A percentile compares a stretch with the other conserved stretches of the same genome.
phyloP scores from a whole-genome alignment of 2,888 invertebrate genomes.

The Drosophila neutralis region DNA sequence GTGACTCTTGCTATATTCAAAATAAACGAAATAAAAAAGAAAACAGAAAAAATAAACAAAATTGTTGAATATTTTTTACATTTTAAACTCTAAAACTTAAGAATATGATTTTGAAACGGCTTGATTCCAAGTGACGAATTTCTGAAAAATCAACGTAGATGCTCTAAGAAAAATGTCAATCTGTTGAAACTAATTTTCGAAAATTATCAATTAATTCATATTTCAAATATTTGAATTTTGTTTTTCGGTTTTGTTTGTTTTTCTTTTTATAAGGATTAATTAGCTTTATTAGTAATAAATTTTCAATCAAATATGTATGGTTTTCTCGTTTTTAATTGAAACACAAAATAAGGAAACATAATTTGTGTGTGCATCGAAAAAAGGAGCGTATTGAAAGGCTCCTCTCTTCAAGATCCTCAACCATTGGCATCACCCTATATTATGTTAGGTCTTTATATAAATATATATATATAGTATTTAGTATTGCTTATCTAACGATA shows the following conservation, averaged over 20 bases:
- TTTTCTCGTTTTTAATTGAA: slow-evolving; percentile 34
- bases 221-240: slow-evolving; percentile 25
- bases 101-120: slow-evolving; percentile 8
- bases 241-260: slow-evolving; percentile 9
- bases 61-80: slow-evolving; percentile 5
- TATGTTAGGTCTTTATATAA: slow-evolving; percentile 23
- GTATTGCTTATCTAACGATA: slow-evolving; percentile 56
- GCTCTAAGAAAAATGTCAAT: slow-evolving; percentile 6
- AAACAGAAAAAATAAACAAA: slow-evolving; percentile 35
- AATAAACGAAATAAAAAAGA: slow-evolving; percentile 46
- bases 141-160: slow-evolving; percentile 17
- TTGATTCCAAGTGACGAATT: neutral
- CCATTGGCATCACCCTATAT: slow-evolving; percentile 48
- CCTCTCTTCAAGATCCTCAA: slow-evolving; percentile 28
- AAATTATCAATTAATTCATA: slow-evolving; percentile 17
- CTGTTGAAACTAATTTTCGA: neutral
- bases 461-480: slow-evolving; percentile 44
- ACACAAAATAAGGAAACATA: slow-evolving; percentile 56
- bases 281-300: slow-evolving; percentile 68
- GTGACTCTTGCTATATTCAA: slow-evolving; percentile 64
- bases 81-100: slow-evolving; percentile 7
- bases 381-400: slow-evolving; percentile 18
- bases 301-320: slow-evolving; percentile 58
- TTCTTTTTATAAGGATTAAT: slow-evolving; percentile 47
- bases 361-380: slow-evolving; percentile 25